Base-by-base conservation (phyloP, 2,888 invertebrate genomes). In the Caradrina kadenii region DNA sequence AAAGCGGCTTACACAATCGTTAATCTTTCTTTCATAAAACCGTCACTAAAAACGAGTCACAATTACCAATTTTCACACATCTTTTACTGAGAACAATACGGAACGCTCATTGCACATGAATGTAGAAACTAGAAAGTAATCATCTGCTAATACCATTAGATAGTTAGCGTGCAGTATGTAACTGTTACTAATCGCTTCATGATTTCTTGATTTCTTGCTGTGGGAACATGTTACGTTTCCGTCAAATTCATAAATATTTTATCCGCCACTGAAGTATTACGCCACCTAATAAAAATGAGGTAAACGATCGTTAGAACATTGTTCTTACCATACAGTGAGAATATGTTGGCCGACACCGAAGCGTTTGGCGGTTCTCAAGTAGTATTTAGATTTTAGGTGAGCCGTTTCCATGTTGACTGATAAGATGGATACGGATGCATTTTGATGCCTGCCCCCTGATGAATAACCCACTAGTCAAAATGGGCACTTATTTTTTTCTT, bases 41-140 rank as follows among this genome's bases (percentile, higher is more conserved):
- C 42, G 56, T 71, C 53, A 11, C 13, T 45, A 59, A 58, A 21
- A 50, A 67, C 11, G 48, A 39, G 55, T 26, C 17, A 45, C 70
- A 56, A 71, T 78, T 70, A 74, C 8, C 53, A 66, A 78, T 78
- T 65, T 73, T 60, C 73, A 73, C 68, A 73, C 71, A 58, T 79
- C 11, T 60, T 70, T 61, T 45, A 58, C 58, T 39, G 63, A 63
- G 79, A 80, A 81, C 67, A 76, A 79, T 81, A 69, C 69, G 77
- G 68, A 66, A 81, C 69, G 68, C 78, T 76, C 63, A 64, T 21
- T 79, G 79, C 72, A 73, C 69, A 79, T 77, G 69, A 80, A 81
- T 81, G 79, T 77, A 66, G 80, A 73, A 81, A 81, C 73, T 64
- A 76, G 76, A 77, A 77, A 77, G 77, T 56, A 53, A 63, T 75